phyloP scores from a whole-genome alignment of 1,140 invertebrate species.

The Pinna nobilis region DNA sequence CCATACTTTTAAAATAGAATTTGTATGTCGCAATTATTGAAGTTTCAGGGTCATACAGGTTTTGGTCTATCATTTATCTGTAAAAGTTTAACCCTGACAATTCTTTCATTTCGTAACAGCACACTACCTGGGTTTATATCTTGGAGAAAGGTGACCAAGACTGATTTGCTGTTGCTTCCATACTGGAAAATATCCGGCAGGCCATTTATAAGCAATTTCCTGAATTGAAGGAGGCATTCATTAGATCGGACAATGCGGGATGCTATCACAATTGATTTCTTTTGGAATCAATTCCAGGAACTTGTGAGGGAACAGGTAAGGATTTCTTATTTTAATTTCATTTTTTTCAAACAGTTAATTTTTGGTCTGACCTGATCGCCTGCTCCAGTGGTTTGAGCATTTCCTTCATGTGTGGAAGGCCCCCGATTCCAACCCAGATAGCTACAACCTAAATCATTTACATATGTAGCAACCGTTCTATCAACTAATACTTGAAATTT shows the following conservation, averaged over 20 bases:
- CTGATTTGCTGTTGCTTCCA: neutral
- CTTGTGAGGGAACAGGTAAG: neutral
- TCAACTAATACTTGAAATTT: neutral
- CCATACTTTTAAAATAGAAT: constrained; percentile 23
- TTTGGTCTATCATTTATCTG: neutral
- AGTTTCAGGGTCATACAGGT: neutral
- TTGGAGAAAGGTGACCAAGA: constrained; percentile 5
- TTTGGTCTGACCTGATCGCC: neutral
- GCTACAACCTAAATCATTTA: constrained; percentile 4
- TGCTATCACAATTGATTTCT: constrained; percentile 6
- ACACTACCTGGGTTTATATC: constrained; percentile 1
- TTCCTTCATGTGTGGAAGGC: neutral
- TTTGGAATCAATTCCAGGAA: neutral
- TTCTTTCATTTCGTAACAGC: constrained; percentile 2
- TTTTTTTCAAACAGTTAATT: neutral
- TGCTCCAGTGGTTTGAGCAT: neutral
- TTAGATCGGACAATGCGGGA: constrained; percentile 10
- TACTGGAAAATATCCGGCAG: neutral
- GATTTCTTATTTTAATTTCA: neutral
- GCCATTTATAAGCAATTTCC: constrained; percentile 1
- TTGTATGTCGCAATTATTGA: neutral
- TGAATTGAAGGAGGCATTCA: neutral
- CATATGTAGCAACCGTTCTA: neutral
- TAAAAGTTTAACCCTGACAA: neutral
- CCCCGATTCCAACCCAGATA: neutral